These are phyloP conservation scores for Coccyzus lansbergi DNA, from an alignment of 2,797 vertebrate species.

Conservation along the genomic window DNA sequence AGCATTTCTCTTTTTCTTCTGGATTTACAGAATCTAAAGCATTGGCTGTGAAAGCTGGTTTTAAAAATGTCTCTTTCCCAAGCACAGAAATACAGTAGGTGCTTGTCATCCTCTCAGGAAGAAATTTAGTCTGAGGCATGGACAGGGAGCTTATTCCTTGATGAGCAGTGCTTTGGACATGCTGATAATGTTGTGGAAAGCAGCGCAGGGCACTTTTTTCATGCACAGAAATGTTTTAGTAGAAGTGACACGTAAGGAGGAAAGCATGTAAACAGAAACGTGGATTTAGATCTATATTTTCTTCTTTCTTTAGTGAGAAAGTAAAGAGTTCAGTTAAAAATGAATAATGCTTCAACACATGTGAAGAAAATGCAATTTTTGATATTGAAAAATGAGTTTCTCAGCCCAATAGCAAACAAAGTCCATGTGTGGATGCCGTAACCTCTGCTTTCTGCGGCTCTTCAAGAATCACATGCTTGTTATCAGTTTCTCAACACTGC, in stretches of 20 bases:
- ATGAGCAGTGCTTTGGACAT: background rate
- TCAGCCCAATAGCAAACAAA: background rate
- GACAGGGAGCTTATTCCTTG: background rate
- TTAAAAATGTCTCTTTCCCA: background rate
- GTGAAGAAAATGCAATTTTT: background rate
- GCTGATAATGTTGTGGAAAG: background rate
- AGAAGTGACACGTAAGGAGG: background rate
- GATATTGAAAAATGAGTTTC: background rate
- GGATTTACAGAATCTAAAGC: background rate
- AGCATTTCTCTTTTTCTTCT: background rate
- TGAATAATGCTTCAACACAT: background rate
- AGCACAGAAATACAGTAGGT: background rate
- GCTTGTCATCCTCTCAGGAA: background rate
- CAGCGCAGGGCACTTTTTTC: background rate
- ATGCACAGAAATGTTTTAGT: background rate
- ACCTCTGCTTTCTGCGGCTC: background rate
- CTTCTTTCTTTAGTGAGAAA: background rate
- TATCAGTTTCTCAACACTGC: constrained; percentile 18
- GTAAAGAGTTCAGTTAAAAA: background rate
- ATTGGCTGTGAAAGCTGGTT: background rate
- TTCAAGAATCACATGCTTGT: background rate
- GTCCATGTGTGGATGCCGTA: background rate
- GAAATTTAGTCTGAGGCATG: background rate
- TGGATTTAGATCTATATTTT: background rate
- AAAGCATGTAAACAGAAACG: background rate